Evolutionary conservation across 2,888 invertebrate species (phyloP), one percentile per base, ranked within the genome.

Genomic region (Melikaiella ostensackeni): DNA sequence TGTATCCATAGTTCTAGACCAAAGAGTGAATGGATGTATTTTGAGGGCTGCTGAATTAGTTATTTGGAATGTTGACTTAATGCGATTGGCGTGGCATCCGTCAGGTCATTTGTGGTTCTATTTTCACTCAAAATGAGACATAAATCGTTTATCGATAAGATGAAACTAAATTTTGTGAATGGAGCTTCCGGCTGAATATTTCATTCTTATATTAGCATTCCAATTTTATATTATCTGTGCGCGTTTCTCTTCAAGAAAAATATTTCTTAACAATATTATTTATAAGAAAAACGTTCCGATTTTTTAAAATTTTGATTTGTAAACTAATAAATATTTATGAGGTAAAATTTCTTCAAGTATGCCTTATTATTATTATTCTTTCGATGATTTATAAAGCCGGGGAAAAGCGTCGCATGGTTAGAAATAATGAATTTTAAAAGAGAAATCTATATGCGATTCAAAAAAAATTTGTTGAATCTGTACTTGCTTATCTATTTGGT

Each of bases 1-100:
- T 77, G 79, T 79, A 75, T 77, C 73, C 46, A 66, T 27, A 70
- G 30, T 30, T 27, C 46, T 27, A 42, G 11, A 42, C 46, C 77
- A 77, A 77, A 75, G 79, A 82, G 85, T 88, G 86, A 87, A 88
- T 87, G 87, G 82, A 77, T 82, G 83, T 87, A 85, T 88, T 88
- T 85, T 81, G 80, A 82, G 78, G 82, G 81, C 75, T 84, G 80
- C 75, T 87, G 86, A 87, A 88, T 88, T 86, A 86, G 84, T 87
- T 85, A 87, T 82, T 82, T 84, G 82, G 85, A 84, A 84, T 73
- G 83, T 27, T 70, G n/a, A 19, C 11, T 64, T 30, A 5, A 70
- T 50, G 30, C 30, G 19, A 33, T 16, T 30, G 46, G 35, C 24
- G n/a, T 19, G 64, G 19, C 59, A 73, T 24, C 50, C 50, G 70